Evolutionary conservation across 2,113 vertebrate species (phyloP), one percentile per base, ranked within the genome.

Genomic region (Melanerpes aurifrons): DNA sequence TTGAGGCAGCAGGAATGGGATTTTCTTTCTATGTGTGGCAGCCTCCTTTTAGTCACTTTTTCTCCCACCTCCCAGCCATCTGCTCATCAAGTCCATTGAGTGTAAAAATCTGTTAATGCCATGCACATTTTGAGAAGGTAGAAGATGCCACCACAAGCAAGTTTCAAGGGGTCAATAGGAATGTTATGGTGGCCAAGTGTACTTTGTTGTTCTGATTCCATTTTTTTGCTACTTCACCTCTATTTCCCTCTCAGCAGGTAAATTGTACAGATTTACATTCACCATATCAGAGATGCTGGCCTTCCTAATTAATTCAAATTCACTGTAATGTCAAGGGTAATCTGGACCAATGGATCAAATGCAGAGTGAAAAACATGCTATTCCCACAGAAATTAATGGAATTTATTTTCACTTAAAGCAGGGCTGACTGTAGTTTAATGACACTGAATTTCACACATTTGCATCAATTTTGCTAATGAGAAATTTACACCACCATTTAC

Each of bases 391-490:
- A 92, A 78, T 90, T 72, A 90, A 72, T 58, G 24, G 62, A 74
- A 82, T 74, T 88, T 88, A 11, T 80, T 90, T 92, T 69, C 62
- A 73, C 66, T 83, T 96, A 73, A 83, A 72, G n/a, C 24, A 43
- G 37, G 26, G 7, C 58, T 82, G 62, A 20, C 62, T 78, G 50
- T 83, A 73, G 73, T 90, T 78, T 83, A 93, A 5, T 92, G 81
- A 90, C 92, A 93, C 81, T 47, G 75, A 87, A 93, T 94, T 94
- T 92, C 71, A 86, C 86, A 91, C 70, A 85, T 87, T 90, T 93
- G 59, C 68, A 83, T 87, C 85, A 74, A 86, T 95, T 90, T 90
- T 86, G 82, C 88, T 95, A 95, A 87, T 84, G 87, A 92, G 86
- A 94, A 89, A 93, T 90, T 90, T 95, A 85, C 78, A 82, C 81